A percentile compares a stretch with the other conserved stretches of the same genome.
These are phyloP conservation scores for Gadopsis bispinosus DNA, from an alignment of 2,797 vertebrate species.

Conservation along the genomic window DNA sequence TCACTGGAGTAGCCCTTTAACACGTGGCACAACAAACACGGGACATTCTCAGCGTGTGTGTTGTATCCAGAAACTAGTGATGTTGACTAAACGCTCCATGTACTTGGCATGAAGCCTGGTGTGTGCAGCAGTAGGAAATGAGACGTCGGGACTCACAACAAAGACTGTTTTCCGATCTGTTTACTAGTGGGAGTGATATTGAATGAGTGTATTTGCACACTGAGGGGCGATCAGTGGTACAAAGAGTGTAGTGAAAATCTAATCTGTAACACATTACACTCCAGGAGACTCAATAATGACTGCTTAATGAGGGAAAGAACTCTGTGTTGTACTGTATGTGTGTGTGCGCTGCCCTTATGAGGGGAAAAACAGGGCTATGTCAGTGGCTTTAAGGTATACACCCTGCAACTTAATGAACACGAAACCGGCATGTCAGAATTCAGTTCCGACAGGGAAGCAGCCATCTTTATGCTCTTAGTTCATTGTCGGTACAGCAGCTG, in stretches of 20 bases:
- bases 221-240: slow-evolving; percentile 33
- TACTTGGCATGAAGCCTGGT: slow-evolving; percentile 39
- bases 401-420: background rate
- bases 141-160: slow-evolving; percentile 52
- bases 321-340: slow-evolving; percentile 54
- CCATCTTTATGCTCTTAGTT: slow-evolving; percentile 25
- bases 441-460: background rate
- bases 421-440: background rate
- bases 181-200: slow-evolving; percentile 39
- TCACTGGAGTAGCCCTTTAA: slow-evolving; percentile 7
- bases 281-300: slow-evolving; percentile 66
- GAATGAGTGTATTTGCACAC: slow-evolving; percentile 45
- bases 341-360: slow-evolving; percentile 22
- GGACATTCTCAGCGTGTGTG: slow-evolving; percentile 33
- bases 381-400: background rate
- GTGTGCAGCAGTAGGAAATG: slow-evolving; percentile 43
- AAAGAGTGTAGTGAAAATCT: slow-evolving; percentile 53
- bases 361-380: slow-evolving; percentile 1
- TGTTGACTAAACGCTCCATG: slow-evolving; percentile 53
- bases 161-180: slow-evolving; percentile 49
- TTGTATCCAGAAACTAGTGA: slow-evolving; percentile 34
- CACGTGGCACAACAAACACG: slow-evolving; percentile 45
- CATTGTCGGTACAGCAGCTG: slow-evolving; percentile 18
- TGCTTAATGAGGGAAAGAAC: slow-evolving; percentile 56
- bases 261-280: slow-evolving; percentile 76